A percentile compares a stretch with the other conserved stretches of the same genome.
These are phyloP conservation scores for Microtus californicus DNA, from an alignment of 2,797 vertebrate genomes.

Conservation along the genomic window DNA sequence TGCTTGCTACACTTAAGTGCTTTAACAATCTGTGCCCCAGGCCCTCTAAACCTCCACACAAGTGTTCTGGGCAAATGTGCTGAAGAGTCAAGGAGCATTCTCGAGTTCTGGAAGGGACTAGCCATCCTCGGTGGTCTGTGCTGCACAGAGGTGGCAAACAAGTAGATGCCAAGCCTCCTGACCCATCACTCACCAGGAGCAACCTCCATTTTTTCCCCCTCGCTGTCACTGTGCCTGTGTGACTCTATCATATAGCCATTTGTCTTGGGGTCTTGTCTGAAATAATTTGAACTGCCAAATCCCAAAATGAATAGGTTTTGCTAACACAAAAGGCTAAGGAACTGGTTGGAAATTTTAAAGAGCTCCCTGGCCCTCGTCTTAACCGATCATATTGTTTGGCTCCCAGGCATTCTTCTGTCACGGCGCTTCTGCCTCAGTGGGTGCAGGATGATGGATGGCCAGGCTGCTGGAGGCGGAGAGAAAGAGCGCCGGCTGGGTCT, in stretches of 20 bases:
- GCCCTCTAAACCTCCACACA: not conserved
- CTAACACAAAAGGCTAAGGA: constrained; percentile 87
- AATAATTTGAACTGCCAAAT: constrained; percentile 88
- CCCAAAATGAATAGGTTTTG: constrained; percentile 85
- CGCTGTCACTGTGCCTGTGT: constrained; percentile 31
- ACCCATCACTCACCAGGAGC: not conserved
- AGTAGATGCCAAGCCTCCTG: not conserved
- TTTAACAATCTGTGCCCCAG: fast-evolving
- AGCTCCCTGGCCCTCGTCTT: constrained; percentile 80
- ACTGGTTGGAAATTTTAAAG: constrained; percentile 87
- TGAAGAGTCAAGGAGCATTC: constrained; percentile 38
- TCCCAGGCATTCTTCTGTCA: constrained; percentile 92
- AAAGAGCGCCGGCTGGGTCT: constrained; percentile 92
- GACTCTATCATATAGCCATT: constrained; percentile 87
- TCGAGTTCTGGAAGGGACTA: not conserved
- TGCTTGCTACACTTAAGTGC: not conserved
- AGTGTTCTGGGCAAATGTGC: constrained; percentile 14
- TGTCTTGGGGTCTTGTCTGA: constrained; percentile 88
- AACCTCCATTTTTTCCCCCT: not conserved
- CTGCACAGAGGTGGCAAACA: too few relatives aligned
- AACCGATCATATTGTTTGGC: constrained; percentile 90
- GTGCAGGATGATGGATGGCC: constrained; percentile 97
- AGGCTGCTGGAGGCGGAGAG: constrained; percentile 88
- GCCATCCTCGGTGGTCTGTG: not conserved
- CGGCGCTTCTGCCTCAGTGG: constrained; percentile 90